Conservation (phyloP, 92 coral and sea anemone species). For the Parazoanthus atlanticus region DNA sequence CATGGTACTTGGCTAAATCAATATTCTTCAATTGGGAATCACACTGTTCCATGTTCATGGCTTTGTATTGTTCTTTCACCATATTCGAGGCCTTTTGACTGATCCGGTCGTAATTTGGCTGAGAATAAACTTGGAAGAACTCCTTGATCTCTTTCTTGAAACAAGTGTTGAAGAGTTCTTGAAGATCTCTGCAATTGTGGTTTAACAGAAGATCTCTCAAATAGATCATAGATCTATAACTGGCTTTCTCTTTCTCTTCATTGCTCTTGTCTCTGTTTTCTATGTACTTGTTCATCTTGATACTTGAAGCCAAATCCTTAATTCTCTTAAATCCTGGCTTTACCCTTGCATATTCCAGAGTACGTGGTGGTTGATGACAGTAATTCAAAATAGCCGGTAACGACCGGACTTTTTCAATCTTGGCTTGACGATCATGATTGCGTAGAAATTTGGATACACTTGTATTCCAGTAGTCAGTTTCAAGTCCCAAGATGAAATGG, state of each 20-base stretch:
- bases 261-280: neutral
- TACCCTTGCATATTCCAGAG: neutral
- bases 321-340: neutral
- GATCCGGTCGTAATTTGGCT: neutral
- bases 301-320: too few relatives aligned
- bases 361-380: neutral
- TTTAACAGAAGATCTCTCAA: neutral
- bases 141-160: neutral
- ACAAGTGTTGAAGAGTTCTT: neutral
- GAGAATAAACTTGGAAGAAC: neutral
- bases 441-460: neutral
- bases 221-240: neutral
- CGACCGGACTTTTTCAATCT: neutral
- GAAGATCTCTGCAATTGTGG: neutral
- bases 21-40: neutral
- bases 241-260: neutral
- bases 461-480: neutral
- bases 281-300: neutral
- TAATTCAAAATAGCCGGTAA: neutral
- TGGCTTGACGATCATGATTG: neutral
- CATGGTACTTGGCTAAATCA: neutral
- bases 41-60: neutral
- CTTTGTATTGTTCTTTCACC: neutral
- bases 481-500: neutral
- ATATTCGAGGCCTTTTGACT: neutral